Evolutionary conservation across 1,140 invertebrate species (phyloP).

Genomic region (Cyclargus thomasi): DNA sequence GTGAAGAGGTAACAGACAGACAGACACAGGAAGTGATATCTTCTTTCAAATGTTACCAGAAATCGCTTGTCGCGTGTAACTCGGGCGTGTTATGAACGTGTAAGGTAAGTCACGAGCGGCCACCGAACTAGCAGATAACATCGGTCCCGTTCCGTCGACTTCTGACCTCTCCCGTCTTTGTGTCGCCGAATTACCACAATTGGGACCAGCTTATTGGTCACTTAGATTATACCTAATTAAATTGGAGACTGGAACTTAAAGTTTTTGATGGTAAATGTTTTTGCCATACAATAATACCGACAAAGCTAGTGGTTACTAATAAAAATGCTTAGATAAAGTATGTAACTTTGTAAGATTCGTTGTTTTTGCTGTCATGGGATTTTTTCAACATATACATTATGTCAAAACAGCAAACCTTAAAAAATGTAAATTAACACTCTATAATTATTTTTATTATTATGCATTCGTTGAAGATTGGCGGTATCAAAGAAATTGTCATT

Average conservation of each 20-base stretch:
- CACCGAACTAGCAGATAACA: constrained; percentile 70
- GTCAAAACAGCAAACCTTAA: too few species aligned
- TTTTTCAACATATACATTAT: too few species aligned
- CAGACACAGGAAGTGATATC: background rate
- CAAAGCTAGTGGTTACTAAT: too few species aligned
- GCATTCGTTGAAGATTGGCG: too few species aligned
- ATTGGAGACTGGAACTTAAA: background rate
- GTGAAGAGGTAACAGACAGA: too few species aligned
- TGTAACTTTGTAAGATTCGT: too few species aligned
- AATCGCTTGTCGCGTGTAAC: constrained; percentile 24
- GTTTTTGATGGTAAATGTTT: background rate
- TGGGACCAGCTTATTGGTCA: background rate
- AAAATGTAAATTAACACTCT: too few species aligned
- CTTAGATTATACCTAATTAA: background rate
- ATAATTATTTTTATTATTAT: too few species aligned
- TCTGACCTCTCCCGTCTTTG: constrained; percentile 22
- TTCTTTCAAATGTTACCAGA: background rate
- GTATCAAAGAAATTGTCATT: too few species aligned
- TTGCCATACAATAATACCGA: background rate
- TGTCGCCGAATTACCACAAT: background rate
- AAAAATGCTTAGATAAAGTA: too few species aligned
- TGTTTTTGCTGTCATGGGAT: too few species aligned
- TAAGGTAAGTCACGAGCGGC: constrained; percentile 71
- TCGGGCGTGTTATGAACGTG: constrained; percentile 32
- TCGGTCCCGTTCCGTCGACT: constrained; percentile 64